Evolutionary conservation across 2,797 vertebrate species (phyloP).

Genomic region (Urophycis tenuis): DNA sequence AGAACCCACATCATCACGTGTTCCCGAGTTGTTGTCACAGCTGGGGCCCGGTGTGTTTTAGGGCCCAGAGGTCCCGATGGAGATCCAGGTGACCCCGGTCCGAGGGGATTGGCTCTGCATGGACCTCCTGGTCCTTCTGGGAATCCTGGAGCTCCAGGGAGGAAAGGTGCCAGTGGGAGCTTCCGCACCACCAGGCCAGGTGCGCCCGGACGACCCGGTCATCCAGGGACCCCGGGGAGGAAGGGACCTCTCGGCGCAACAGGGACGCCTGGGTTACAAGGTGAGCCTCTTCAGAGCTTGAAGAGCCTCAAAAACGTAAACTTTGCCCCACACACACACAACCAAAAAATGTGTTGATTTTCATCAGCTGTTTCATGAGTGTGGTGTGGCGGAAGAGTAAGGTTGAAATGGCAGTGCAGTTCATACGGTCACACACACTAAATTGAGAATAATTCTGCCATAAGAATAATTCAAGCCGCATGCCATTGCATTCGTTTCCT

Average conservation of each 20-base stretch:
- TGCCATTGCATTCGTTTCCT: background rate
- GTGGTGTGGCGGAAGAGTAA: background rate
- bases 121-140: constrained; percentile 50
- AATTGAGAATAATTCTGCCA: background rate
- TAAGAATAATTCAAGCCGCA: background rate
- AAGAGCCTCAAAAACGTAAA: background rate
- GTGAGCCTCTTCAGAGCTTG: constrained; percentile 23
- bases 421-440: background rate
- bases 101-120: constrained; percentile 30
- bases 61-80: constrained; percentile 51
- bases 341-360: too few relatives aligned
- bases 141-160: constrained; percentile 39
- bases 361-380: background rate
- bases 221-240: constrained; percentile 26
- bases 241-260: constrained; percentile 39
- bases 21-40: background rate
- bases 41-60: constrained; percentile 26
- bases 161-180: constrained; percentile 48
- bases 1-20: background rate
- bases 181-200: constrained; percentile 24
- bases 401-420: too few relatives aligned
- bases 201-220: constrained; percentile 39
- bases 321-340: too few relatives aligned
- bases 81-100: constrained; percentile 52
- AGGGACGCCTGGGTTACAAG: constrained; percentile 47